Evolutionary conservation across 2,888 invertebrate genomes (phyloP).

Genomic region (Rhagophthalmus giganteus): DNA sequence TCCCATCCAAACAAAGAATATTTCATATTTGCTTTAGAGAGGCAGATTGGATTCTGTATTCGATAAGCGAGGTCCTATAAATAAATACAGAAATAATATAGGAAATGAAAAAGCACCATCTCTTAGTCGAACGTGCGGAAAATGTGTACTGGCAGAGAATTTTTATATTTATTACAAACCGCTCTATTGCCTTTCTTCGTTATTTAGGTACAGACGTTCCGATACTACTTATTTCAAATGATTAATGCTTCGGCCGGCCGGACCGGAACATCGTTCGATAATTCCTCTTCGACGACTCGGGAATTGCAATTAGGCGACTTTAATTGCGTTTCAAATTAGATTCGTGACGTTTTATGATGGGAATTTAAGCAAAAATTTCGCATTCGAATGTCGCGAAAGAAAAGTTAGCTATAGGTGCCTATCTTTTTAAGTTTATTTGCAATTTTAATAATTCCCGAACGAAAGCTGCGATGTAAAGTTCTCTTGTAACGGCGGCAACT

Average conservation of each 20-base stretch:
- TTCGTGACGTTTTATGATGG: constrained; percentile 10
- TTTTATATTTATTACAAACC: constrained; percentile 25
- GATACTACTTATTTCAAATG: constrained; percentile 19
- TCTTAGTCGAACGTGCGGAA: constrained; percentile 38
- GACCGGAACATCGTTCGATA: constrained; percentile 13
- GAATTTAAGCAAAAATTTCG: constrained; percentile 21
- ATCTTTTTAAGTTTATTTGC: constrained; percentile 17
- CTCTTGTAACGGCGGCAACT: too few relatives aligned
- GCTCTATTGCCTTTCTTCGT: constrained; percentile 11
- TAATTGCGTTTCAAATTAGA: constrained; percentile 33
- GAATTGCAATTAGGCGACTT: constrained; percentile 36
- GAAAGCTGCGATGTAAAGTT: not conserved
- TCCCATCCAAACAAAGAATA: constrained; percentile 36
- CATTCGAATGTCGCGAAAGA: constrained; percentile 9
- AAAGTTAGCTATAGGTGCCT: too few relatives aligned
- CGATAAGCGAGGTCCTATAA: constrained; percentile 45
- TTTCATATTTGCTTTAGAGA: constrained; percentile 37
- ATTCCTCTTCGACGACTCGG: constrained; percentile 1
- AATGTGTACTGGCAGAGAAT: constrained; percentile 31
- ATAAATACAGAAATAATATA: constrained; percentile 49
- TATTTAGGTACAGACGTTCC: constrained; percentile 6
- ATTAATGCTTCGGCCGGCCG: constrained; percentile 37
- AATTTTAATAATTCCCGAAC: constrained; percentile 13
- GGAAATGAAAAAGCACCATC: constrained; percentile 45
- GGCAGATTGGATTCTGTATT: constrained; percentile 40